Percentiles rank a stretch among this genome's conserved stretches.
Evolutionary conservation across 2,113 vertebrate genomes (phyloP).

Genomic region (Scytalopus superciliaris): DNA sequence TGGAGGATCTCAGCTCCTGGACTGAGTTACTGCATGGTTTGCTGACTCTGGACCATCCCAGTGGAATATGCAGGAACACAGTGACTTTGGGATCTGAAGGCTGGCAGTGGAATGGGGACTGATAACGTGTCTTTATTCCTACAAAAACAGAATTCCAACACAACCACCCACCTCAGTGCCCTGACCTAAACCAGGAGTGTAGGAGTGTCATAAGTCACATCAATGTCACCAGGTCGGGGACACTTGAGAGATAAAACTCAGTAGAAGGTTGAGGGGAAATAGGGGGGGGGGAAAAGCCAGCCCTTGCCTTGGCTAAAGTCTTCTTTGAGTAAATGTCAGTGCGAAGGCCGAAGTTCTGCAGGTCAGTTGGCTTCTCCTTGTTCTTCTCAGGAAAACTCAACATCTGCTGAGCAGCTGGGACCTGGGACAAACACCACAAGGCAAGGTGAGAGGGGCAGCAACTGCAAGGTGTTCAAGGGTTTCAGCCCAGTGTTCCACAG

Average conservation of each 20-base stretch:
- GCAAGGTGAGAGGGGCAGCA: neutral
- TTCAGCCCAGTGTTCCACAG: neutral
- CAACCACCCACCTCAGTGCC: rapidly evolving
- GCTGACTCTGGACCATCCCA: neutral
- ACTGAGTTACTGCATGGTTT: rapidly evolving
- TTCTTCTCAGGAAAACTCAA: constrained; percentile 90
- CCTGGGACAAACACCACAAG: constrained; percentile 59
- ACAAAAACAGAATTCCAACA: neutral
- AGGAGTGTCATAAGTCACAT: neutral
- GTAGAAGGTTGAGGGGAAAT: neutral
- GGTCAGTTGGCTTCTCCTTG: constrained; percentile 91
- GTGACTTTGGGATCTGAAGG: neutral
- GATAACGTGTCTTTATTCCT: rapidly evolving
- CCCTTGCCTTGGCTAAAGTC: constrained; percentile 85
- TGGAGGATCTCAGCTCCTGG: neutral
- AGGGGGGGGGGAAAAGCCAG: no score
- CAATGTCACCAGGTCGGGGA: neutral
- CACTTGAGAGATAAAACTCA: neutral
- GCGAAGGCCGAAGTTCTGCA: constrained; percentile 95
- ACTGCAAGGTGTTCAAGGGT: rapidly evolving
- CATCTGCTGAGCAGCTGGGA: constrained; percentile 93
- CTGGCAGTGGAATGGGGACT: rapidly evolving
- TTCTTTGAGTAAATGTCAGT: constrained; percentile 94
- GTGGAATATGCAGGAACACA: neutral
- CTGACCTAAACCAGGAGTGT: neutral